Conservation (phyloP, 2,113 vertebrate species). For the Lamprologus sp. region DNA sequence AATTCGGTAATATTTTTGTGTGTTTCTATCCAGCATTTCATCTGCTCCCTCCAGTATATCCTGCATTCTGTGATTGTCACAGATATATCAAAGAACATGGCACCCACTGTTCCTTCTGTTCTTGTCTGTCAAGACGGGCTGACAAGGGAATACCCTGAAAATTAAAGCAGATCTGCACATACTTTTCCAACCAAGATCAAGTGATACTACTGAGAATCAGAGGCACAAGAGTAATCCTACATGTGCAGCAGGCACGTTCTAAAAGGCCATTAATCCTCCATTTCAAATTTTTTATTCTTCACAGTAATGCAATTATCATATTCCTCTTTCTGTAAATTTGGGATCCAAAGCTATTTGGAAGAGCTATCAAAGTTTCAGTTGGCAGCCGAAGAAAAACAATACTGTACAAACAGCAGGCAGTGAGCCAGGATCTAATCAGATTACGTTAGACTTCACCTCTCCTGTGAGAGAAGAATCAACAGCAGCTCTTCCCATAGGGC, state of each 20-base stretch:
- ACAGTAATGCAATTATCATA: slow-evolving; percentile 30
- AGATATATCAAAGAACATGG: neutral
- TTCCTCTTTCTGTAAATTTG: neutral
- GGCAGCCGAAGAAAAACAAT: slow-evolving; percentile 19
- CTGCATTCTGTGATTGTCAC: neutral
- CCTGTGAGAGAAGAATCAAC: slow-evolving; percentile 19
- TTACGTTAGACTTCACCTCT: slow-evolving; percentile 10
- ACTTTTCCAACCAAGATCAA: slow-evolving; percentile 1
- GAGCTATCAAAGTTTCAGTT: neutral
- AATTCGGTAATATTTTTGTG: neutral
- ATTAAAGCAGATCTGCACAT: neutral
- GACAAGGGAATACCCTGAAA: neutral
- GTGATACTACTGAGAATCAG: neutral
- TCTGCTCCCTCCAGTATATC: neutral
- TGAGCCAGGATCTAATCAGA: slow-evolving; percentile 32
- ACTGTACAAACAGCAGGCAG: slow-evolving; percentile 11
- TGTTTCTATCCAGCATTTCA: neutral
- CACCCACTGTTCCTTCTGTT: neutral
- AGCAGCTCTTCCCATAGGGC: neutral
- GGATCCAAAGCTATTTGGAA: slow-evolving; percentile 8
- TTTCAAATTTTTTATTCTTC: neutral
- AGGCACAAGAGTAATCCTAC: neutral
- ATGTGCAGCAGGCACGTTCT: neutral
- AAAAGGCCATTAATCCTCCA: slow-evolving; percentile 6
- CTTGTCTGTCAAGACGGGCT: neutral